Percentiles rank a stretch among this genome's conserved stretches.
Evolutionary conservation across 2,113 vertebrate species (phyloP).

Genomic region (Bujurquina vittata): DNA sequence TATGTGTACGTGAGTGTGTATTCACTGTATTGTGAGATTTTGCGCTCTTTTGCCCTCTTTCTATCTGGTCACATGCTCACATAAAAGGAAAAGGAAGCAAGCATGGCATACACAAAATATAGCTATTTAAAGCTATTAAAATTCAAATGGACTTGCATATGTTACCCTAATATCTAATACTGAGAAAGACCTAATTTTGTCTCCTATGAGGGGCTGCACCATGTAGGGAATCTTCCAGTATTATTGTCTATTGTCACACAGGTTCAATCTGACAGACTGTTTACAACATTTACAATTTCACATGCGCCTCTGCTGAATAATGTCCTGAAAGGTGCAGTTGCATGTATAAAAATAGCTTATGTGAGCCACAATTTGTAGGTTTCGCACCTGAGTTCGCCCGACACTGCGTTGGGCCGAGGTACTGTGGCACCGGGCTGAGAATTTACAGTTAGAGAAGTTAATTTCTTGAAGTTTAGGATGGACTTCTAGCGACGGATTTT

Average conservation of each 20-base stretch:
- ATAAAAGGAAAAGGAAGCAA: background rate
- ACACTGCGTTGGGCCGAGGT: too few relatives aligned
- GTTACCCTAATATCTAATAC: background rate
- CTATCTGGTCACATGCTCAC: constrained; percentile 8
- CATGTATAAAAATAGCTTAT: background rate
- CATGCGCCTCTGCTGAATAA: background rate
- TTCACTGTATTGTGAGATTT: constrained; percentile 26
- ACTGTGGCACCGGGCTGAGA: too few relatives aligned
- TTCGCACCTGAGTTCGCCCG: too few relatives aligned
- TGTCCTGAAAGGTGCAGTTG: background rate
- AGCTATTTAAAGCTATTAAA: constrained; percentile 34
- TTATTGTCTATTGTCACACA: background rate
- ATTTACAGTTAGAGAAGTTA: too few relatives aligned
- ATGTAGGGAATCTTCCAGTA: background rate
- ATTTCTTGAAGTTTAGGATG: background rate
- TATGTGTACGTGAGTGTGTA: constrained; percentile 1
- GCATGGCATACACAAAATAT: background rate
- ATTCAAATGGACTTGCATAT: background rate
- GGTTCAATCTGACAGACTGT: background rate
- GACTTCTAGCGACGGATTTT: background rate
- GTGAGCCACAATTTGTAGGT: too few relatives aligned
- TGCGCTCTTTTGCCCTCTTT: constrained; percentile 18
- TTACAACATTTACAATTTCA: background rate
- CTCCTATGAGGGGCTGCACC: background rate
- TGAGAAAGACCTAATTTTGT: background rate